Evolutionary conservation across 2,797 vertebrate species (phyloP), one percentile per base, ranked within the genome.

Genomic region (Pseudocheirus occidentalis): DNA sequence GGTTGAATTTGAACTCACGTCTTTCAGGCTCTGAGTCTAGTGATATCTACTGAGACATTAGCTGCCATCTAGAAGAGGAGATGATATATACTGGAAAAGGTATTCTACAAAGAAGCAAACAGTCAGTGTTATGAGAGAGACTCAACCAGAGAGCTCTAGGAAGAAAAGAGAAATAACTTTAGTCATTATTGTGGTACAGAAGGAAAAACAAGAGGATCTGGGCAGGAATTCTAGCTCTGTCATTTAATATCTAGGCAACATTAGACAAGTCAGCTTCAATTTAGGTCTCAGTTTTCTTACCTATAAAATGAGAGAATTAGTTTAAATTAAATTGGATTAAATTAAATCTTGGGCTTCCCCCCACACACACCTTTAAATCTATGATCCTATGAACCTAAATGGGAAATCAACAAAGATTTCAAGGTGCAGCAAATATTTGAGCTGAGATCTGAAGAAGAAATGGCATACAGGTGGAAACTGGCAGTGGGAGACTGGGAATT

Each of bases 361-460:
- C 54, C 31, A n/a, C n/a, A n/a, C 31, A n/a, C n/a, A 73, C n/a
- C 66, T 81, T 40, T 46, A 40, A 81, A 24, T 81, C n/a, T 81
- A 81, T 46, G 18, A 24, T 81, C n/a, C n/a, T 81, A 81, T 81
- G 66, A 81, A n/a, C 6, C n/a, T 40, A 40, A n/a, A 46, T 46
- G 66, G 18, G n/a, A 81, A 81, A 81, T 81, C 66, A 81, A 81
- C 66, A 81, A 81, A 81, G n/a, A 81, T 81, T 73, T 81, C n/a
- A 81, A 81, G 66, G 66, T n/a, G 46, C 18, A 46, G n/a, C 1
- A 81, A 81, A 46, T 31, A 81, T 81, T 3, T 10, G 18, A 81
- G 7, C 7, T 81, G 66, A n/a, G 28, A 81, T 81, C 66, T 81
- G 24, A 81, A 46, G 21, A 81, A 81, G 24, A 81, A 81, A 81